Conservation (phyloP, 2,888 invertebrate genomes). For the Creontiades dilutus region DNA sequence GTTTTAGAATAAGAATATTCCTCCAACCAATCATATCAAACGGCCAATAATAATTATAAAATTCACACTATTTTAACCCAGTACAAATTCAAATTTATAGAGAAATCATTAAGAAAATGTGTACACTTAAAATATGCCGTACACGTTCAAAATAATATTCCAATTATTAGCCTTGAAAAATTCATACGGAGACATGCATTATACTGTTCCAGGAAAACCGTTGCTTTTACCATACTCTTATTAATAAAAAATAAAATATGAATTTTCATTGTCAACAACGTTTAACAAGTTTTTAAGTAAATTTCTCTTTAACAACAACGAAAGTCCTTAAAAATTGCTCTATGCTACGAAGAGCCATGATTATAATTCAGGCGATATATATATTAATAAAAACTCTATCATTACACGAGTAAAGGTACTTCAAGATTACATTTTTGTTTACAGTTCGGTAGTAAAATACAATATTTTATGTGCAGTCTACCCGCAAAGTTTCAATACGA, state of each 20-base stretch:
- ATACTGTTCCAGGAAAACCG: background rate
- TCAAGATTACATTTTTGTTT: background rate
- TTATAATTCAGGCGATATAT: background rate
- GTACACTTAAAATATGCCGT: background rate
- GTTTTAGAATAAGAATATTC: no score
- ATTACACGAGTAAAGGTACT: background rate
- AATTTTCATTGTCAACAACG: background rate
- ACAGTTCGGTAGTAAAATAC: conserved; percentile 37
- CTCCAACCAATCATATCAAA: no score
- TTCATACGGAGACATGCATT: background rate
- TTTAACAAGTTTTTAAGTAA: conserved; percentile 8
- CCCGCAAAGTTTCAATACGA: conserved; percentile 29
- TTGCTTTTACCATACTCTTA: background rate
- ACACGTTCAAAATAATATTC: background rate
- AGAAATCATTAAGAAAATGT: background rate
- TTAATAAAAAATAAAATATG: conserved; percentile 27
- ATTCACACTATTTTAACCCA: no score
- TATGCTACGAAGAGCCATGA: background rate
- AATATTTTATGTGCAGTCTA: conserved; percentile 33
- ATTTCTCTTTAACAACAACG: conserved; percentile 24
- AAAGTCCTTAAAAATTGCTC: conserved; percentile 26
- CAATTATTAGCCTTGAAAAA: background rate
- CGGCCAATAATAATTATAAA: no score
- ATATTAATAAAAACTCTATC: conserved; percentile 6
- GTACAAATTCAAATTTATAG: no score